These are phyloP conservation scores for Crotalus viridis DNA, from an alignment of 2,113 vertebrate genomes.

Conservation along the genomic window DNA sequence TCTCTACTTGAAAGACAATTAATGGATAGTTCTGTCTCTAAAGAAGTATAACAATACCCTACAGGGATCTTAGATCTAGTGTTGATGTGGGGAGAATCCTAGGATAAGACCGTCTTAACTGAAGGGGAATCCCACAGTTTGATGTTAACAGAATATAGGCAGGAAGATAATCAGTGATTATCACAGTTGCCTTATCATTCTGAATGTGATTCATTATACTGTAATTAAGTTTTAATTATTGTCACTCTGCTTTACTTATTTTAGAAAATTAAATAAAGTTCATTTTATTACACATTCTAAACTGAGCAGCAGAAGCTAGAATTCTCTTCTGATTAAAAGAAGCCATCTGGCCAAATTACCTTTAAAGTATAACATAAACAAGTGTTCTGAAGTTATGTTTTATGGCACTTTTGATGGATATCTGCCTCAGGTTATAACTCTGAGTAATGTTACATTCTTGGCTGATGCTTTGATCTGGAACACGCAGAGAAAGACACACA, in stretches of 20 bases:
- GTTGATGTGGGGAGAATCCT: background rate
- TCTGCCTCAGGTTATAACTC: slow-evolving; percentile 51
- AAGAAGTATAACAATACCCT: background rate
- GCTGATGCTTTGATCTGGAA: background rate
- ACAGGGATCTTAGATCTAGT: background rate
- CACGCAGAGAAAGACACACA: background rate
- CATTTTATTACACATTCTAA: slow-evolving; percentile 66
- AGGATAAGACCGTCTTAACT: slow-evolving; percentile 4
- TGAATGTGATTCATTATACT: slow-evolving; percentile 68
- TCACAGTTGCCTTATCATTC: slow-evolving; percentile 60
- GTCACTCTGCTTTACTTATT: slow-evolving; percentile 71
- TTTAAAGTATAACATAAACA: slow-evolving; percentile 63
- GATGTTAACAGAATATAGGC: slow-evolving; percentile 34
- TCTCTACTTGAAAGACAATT: background rate
- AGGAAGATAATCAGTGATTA: slow-evolving; percentile 60
- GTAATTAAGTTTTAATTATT: slow-evolving; percentile 77
- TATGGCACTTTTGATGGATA: slow-evolving; percentile 45
- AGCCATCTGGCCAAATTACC: slow-evolving; percentile 62
- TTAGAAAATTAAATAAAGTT: slow-evolving; percentile 79
- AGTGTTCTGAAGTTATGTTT: slow-evolving; percentile 53
- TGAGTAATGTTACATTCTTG: slow-evolving; percentile 50
- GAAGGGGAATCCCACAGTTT: background rate
- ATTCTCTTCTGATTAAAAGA: slow-evolving; percentile 68
- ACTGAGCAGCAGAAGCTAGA: slow-evolving; percentile 65
- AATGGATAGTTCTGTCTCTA: background rate